Base-by-base conservation (phyloP, 1,140 invertebrate species). In the Orchesella cincta region DNA sequence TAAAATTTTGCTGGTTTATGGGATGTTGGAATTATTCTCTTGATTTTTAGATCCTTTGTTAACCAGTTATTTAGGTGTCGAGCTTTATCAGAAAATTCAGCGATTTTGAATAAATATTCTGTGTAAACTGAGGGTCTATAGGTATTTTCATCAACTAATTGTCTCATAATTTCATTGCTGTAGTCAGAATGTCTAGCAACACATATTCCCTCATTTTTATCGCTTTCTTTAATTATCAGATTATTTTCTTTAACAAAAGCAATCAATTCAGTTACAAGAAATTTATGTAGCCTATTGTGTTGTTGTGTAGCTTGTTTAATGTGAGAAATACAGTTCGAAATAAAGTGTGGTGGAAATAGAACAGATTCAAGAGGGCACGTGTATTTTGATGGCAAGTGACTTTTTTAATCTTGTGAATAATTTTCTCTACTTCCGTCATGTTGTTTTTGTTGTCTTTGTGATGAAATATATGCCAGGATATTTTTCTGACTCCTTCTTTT, bases 151-250 rank as follows among this genome's bases (percentile, higher is more conserved):
- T 73, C 71, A 26, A 2, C 3, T 2, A 73, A 28, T 46, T 73
- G 71, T 28, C 71, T 36, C 3, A 3, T 5, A 8, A 73, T 46
- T 51, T 73, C 71, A 23, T 46, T 73, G 12, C 46, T 23, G 28
- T 73, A 73, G 28, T 73, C 71, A 8, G 34, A n/a, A 14, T 14
- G 8, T 14, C 18, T n/a, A 34, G 46, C 46, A 8, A 73, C 28
- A 26, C 14, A 14, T 2, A 73, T 39, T n/a, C 71, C 71, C 36
- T 34, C 71, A 29, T 73, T 73, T 73, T 73, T 73, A 29, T 73
- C 71, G 16, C 35, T 51, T 36, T 73, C 8, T 46, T 73, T 73
- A 46, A 73, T 51, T 23, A 73, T 39, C 36, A 73, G 2, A 16
- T 73, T 39, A 23, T 73, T 5, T 39, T 36, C 5, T 2, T 1